Evolutionary conservation across 2,113 vertebrate species (phyloP).

Genomic region (Ophthalmolycus amberensis): DNA sequence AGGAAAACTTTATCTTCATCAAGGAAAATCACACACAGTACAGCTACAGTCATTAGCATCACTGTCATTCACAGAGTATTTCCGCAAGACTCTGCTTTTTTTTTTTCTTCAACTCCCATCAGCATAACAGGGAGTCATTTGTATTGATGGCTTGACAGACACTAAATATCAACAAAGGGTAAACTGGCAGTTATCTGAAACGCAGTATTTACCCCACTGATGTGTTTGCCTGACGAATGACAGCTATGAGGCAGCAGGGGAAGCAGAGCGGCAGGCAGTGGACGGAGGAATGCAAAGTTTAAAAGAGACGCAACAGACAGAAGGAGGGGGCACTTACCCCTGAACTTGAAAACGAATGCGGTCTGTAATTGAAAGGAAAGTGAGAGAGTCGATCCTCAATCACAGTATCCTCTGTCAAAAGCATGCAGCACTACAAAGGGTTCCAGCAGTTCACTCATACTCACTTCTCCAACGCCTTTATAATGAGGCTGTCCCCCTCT

Average conservation of each 20-base stretch:
- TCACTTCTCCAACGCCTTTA: conserved; percentile 54
- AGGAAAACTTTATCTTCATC: neutral
- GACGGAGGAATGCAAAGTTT: conserved; percentile 44
- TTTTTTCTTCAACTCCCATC: conserved; percentile 12
- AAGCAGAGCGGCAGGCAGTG: conserved; percentile 24
- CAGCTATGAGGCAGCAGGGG: conserved; percentile 21
- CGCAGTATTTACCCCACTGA: conserved; percentile 55
- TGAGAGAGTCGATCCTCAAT: conserved; percentile 44
- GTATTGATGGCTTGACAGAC: conserved; percentile 60
- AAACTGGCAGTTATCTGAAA: conserved; percentile 61
- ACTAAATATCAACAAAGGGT: conserved; percentile 66
- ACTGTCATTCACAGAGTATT: conserved; percentile 47
- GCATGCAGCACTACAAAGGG: conserved; percentile 47
- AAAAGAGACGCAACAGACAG: conserved; percentile 21
- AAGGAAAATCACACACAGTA: conserved; percentile 8
- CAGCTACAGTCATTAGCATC: conserved; percentile 46
- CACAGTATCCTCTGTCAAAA: conserved; percentile 53
- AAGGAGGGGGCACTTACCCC: conserved; percentile 36
- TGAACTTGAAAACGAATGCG: conserved; percentile 35
- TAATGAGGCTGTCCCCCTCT: conserved; percentile 63
- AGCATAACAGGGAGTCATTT: conserved; percentile 52
- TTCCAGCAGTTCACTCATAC: conserved; percentile 37
- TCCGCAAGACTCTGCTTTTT: conserved; percentile 35
- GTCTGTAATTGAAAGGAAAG: conserved; percentile 73
- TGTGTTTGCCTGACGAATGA: conserved; percentile 38